phyloP scores from a whole-genome alignment of 2,113 vertebrate genomes.

The Lagopus muta region DNA sequence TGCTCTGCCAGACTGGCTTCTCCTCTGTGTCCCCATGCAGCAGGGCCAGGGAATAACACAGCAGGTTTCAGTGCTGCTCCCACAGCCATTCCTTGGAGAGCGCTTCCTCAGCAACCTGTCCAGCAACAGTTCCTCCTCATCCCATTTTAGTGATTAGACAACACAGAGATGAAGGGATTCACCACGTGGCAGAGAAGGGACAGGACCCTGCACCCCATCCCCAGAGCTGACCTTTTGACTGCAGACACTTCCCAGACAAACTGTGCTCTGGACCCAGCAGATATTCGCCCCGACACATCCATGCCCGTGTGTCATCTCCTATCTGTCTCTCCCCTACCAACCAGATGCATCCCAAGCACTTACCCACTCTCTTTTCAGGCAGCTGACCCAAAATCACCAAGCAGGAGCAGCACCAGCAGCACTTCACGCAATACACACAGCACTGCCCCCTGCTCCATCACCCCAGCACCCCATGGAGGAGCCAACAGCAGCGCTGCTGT shows the following conservation, averaged over 20 bases:
- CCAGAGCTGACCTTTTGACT: neutral
- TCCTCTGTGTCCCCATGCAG: neutral
- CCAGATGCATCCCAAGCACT: neutral
- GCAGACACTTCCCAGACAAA: neutral
- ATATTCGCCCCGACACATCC: neutral
- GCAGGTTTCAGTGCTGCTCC: neutral
- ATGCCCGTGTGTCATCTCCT: rapidly evolving
- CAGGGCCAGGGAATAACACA: rapidly evolving
- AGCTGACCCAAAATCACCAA: neutral
- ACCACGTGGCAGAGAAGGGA: neutral
- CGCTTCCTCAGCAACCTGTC: rapidly evolving
- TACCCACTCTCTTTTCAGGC: neutral
- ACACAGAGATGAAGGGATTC: neutral
- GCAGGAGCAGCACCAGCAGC: neutral
- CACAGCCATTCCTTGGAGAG: neutral
- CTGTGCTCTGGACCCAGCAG: neutral
- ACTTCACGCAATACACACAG: neutral
- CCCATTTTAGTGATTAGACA: neutral
- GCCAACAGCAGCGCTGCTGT: neutral
- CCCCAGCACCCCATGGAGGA: neutral
- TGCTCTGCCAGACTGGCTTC: neutral
- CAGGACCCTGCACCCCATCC: neutral
- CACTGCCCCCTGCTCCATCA: neutral
- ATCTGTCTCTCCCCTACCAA: neutral
- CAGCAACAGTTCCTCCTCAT: neutral